Conservation (phyloP, 2,113 vertebrate species). For the Pampusana beccarii region DNA sequence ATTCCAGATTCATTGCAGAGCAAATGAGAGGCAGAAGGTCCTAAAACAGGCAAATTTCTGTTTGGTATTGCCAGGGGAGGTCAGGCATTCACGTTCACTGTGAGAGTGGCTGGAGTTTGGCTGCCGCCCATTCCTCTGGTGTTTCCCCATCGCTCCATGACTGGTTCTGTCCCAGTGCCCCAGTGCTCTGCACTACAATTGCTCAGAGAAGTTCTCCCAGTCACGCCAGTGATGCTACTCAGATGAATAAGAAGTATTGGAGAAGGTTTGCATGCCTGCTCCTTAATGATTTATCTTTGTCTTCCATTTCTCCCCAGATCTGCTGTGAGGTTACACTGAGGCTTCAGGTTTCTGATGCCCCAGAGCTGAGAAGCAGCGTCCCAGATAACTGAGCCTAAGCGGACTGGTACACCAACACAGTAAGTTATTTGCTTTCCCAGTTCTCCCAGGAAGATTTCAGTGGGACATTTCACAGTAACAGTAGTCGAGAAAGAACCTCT, state of each 20-base stretch:
- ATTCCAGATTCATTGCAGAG: not conserved
- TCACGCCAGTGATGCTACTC: not conserved
- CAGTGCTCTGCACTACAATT: not conserved
- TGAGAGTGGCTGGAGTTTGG: not conserved
- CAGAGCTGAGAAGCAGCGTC: not conserved
- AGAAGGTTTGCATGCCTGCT: not conserved
- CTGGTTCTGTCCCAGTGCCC: not conserved
- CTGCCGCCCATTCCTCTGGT: not conserved
- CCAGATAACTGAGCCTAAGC: not conserved
- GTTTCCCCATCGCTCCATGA: not conserved
- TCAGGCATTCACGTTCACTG: not conserved
- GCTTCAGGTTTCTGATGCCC: constrained; percentile 19
- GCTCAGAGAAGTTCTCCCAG: not conserved
- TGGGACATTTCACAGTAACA: not conserved
- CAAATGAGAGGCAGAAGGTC: not conserved
- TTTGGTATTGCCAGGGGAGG: not conserved
- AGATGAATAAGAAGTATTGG: not conserved
- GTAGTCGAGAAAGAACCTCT: not conserved
- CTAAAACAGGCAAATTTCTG: not conserved
- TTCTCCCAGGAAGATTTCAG: constrained; percentile 30
- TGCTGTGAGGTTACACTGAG: not conserved
- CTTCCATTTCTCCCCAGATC: not conserved
- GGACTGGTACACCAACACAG: not conserved
- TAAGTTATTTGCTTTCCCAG: not conserved
- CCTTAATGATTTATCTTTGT: not conserved